These are phyloP conservation scores for Neoascia interrupta DNA, from an alignment of 2,888 invertebrate genomes.

Conservation along the genomic window DNA sequence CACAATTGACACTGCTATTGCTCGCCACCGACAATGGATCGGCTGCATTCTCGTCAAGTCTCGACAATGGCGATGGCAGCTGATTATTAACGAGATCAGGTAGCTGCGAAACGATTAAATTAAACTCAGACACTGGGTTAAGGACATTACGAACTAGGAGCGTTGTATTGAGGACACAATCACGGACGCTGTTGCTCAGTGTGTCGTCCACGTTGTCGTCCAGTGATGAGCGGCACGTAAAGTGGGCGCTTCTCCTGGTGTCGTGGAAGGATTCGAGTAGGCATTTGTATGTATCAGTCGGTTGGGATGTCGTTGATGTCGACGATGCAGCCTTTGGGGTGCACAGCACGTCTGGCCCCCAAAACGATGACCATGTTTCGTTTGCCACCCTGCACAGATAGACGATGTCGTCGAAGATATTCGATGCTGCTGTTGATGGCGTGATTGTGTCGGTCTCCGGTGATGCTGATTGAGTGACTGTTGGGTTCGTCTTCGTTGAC, in stretches of 20 bases:
- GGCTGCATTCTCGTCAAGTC: slow-evolving; percentile 35
- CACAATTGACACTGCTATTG: slow-evolving; percentile 70
- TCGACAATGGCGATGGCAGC: slow-evolving; percentile 55
- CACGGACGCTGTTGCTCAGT: slow-evolving; percentile 49
- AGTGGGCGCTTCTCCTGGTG: slow-evolving; percentile 71
- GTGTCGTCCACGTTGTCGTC: slow-evolving; percentile 25
- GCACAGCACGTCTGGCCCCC: slow-evolving; percentile 75
- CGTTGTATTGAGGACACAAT: slow-evolving; percentile 74
- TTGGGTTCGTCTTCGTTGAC: slow-evolving; percentile 47
- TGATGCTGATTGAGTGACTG: slow-evolving; percentile 8
- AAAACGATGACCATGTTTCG: slow-evolving; percentile 71
- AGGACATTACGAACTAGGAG: slow-evolving; percentile 73
- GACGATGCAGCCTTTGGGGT: slow-evolving; percentile 41
- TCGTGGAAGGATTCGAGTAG: slow-evolving; percentile 74
- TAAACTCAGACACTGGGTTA: slow-evolving; percentile 76
- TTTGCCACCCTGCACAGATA: slow-evolving; percentile 74
- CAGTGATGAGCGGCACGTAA: slow-evolving; percentile 70
- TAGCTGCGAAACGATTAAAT: slow-evolving; percentile 74
- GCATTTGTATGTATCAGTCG: slow-evolving; percentile 76
- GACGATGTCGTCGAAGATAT: slow-evolving; percentile 65
- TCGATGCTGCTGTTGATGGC: slow-evolving; percentile 55
- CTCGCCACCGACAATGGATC: slow-evolving; percentile 60
- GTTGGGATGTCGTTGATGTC: slow-evolving; percentile 6
- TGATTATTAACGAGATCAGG: slow-evolving; percentile 67
- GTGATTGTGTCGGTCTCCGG: slow-evolving; percentile 30